Base-by-base conservation (phyloP, 1,140 invertebrate genomes). In the Papilio xuthus region DNA sequence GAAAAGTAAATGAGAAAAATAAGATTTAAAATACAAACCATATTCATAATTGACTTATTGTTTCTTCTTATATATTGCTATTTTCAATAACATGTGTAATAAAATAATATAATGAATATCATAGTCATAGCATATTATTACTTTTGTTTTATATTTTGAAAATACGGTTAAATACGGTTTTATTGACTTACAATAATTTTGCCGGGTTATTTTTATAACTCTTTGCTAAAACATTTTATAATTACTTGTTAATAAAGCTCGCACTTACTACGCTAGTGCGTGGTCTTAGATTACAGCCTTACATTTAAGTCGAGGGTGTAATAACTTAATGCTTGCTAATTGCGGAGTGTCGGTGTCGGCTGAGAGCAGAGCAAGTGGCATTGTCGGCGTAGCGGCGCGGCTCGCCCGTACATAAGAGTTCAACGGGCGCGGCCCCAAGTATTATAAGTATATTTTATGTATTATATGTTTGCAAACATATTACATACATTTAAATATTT, bases 351-450 rank as follows among this genome's bases (percentile, higher is more conserved):
- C 10, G 73, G 18, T n/a, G 50, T 18, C 15, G 18, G 50, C 18
- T 18, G 2, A 18, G 50, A 53, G n/a, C 7, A 37, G 4, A 53
- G 18, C 8, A 18, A 53, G 50, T 20, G 18, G 50, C 44, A 74
- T 41, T 37, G 53, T n/a, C 18, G 56, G 56, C n/a, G 28, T 60
- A 76, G 71, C 71, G 71, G 41, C 71, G 69, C 41, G 42, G 32
- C 69, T 4, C 18, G 42, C 42, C 13, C 69, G 15, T 60, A 78
- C 26, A 78, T 71, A 81, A 87, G 82, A 85, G 83, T 87, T 87
- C 83, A 86, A 86, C 84, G 86, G 78, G 86, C 86, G 84, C 47
- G 41, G 50, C 74, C 13, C 18, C 7, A 7, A 37, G 32, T 37
- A 37, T 37, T 4, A 37, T 37, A 37, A 37, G 32, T 37, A 37